Base-by-base conservation (phyloP, 2,113 vertebrate genomes). In the Mus pahari region DNA sequence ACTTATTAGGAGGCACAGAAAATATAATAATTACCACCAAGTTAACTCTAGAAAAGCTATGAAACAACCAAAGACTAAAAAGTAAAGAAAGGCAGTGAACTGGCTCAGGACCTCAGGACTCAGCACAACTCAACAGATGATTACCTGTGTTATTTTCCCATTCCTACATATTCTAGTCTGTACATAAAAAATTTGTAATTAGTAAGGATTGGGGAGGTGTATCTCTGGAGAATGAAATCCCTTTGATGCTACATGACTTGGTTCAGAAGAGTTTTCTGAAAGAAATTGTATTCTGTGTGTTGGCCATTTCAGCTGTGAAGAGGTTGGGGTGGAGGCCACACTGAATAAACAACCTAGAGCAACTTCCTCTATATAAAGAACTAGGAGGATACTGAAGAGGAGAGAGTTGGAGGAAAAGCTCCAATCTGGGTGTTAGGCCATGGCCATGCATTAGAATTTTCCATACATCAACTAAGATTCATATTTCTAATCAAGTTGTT, bases 1-100 rank as follows among this genome's bases (percentile, higher is more conserved):
- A 5, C 55, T 96, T 90, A 95, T 93, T 84, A 86, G 22, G 92
- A 96, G 14, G 24, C 33, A 36, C 24, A 33, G 50, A 45, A 48
- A 39, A 13, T 13, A 48, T 10, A 5, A 7, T 24, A 6, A 45
- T 68, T 20, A 58, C 2, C 33, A 48, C 48, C 39, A 89, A 1
- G 1, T 94, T 90, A 89, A 68, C 66, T 1, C 66, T 11, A 39
- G n/a, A 20, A 73, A 73, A 22, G n/a, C 8, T 39, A 73, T 39
- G n/a, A 73, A 73, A 22, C 71, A 73, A 73, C 71, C 71, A 73
- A 73, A 73, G n/a, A 73, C 17, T 73, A 39, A 73, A 20, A 39
- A 22, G 7, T 39, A 73, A 73, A 73, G 71, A 42, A 39, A 74
- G 39, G 9, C 1, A 2, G 71, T 74, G 39, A 73, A 73, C 70